A percentile compares a stretch with the other conserved stretches of the same genome.
Evolutionary conservation across 2,113 vertebrate genomes (phyloP).

Genomic region (Lophotis ruficrista): DNA sequence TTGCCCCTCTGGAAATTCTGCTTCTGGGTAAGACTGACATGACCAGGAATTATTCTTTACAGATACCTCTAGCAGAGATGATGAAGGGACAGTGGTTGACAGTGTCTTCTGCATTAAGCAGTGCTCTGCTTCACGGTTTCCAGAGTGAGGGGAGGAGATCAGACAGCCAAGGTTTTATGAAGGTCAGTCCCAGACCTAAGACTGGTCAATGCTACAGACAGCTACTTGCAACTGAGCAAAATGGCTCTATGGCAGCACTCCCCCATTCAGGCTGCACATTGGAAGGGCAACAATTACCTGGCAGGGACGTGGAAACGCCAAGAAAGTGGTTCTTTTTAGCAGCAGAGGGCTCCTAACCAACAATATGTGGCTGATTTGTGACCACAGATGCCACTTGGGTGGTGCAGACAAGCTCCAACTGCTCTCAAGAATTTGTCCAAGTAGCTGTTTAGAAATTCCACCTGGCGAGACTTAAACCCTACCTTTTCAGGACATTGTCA

Average conservation of each 20-base stretch:
- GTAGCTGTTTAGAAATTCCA: conserved; percentile 59
- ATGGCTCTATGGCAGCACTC: neutral
- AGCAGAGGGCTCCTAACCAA: neutral
- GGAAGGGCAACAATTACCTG: neutral
- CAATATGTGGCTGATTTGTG: neutral
- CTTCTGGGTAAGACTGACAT: neutral
- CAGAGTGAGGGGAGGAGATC: neutral
- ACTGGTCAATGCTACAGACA: neutral
- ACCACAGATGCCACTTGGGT: conserved; percentile 43
- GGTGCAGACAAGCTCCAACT: conserved; percentile 17
- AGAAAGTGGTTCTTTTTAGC: neutral
- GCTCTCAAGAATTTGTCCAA: conserved; percentile 30
- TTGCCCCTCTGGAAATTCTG: neutral
- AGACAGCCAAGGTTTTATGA: neutral
- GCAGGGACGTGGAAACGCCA: neutral
- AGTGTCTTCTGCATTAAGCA: neutral
- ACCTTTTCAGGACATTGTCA: conserved; percentile 54
- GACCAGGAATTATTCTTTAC: neutral
- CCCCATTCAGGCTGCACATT: neutral
- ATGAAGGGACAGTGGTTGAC: neutral
- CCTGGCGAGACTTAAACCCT: conserved; percentile 19
- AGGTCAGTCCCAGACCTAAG: neutral
- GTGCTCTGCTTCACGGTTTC: neutral
- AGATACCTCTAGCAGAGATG: neutral
- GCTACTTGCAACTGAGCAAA: neutral